Evolutionary conservation across 2,797 vertebrate genomes (phyloP), one percentile per base, ranked within the genome.

Genomic region (Brachyalestes nurse): DNA sequence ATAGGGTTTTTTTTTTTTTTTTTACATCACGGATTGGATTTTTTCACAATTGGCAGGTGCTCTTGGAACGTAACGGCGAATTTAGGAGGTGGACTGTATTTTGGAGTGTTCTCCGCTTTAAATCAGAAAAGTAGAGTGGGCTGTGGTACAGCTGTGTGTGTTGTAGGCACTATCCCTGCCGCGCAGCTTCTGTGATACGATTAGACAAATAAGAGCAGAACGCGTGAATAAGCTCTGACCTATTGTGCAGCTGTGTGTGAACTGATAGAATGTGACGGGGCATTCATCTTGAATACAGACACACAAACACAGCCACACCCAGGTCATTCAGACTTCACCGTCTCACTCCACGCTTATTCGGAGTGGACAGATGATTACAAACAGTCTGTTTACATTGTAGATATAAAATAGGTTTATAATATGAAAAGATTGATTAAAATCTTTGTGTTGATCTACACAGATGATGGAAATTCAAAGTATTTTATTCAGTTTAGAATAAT

Each of bases 251-350:
- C 45, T 12, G 49, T 25, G 19, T 21, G 40, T 77, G 73, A 72
- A 53, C 23, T 47, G 66, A 77, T 83, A 40, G 58, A 80, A 77
- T 72, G 51, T 73, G 67, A 77, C 78, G 67, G 58, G 38, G 65
- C 65, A 40, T 65, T 76, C 67, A 69, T 69, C 71, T 82, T 71
- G 28, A 45, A 74, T 16, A 21, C 60, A 34, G 60, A 34, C 51
- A 74, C 38, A 49, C 38, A 28, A 55, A 75, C 53, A 81, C 51
- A 53, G 55, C 19, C 57, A 28, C 66, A 61, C 25, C n/a, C 72
- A 34, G 25, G 38, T 19, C 38, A 42, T 66, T 40, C 19, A 19
- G 34, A 19, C 17, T 66, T 9, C 64, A 42, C 42, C n/a, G 7
- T 40, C 42, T 66, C 1, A 60, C 8, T 60, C 34, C n/a, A 4